Evolutionary conservation across 2,797 vertebrate genomes (phyloP).

Genomic region (Sebastes trivittatus): DNA sequence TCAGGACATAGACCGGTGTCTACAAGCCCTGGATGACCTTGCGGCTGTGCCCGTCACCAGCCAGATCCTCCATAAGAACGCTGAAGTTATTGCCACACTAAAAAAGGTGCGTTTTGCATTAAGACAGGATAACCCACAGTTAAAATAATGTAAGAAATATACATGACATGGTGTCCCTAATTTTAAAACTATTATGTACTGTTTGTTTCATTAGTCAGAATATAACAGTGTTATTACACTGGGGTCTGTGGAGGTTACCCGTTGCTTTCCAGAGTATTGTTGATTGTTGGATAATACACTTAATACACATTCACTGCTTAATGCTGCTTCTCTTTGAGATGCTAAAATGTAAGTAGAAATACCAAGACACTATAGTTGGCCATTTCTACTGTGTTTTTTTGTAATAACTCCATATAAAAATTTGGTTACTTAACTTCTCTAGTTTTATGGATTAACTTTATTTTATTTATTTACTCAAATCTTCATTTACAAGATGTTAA

Average conservation of each 20-base stretch:
- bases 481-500: background rate
- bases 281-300: background rate
- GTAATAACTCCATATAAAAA: background rate
- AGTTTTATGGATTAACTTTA: background rate
- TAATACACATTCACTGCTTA: background rate
- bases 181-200: background rate
- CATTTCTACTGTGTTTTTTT: background rate
- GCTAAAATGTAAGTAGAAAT: background rate
- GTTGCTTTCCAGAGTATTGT: background rate
- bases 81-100: conserved; percentile 94
- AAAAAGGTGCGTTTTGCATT: conserved; percentile 87
- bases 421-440: background rate
- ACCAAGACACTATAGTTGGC: background rate
- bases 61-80: conserved; percentile 96
- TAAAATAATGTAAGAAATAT: background rate
- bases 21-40: conserved; percentile 91
- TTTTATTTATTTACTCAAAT: background rate
- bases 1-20: conserved; percentile 94
- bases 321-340: background rate
- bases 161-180: background rate
- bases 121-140: background rate
- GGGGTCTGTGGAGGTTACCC: background rate
- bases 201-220: background rate
- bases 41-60: conserved; percentile 93
- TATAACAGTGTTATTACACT: background rate